Evolutionary conservation across 2,888 invertebrate species (phyloP).

Genomic region (Eurois occulta): DNA sequence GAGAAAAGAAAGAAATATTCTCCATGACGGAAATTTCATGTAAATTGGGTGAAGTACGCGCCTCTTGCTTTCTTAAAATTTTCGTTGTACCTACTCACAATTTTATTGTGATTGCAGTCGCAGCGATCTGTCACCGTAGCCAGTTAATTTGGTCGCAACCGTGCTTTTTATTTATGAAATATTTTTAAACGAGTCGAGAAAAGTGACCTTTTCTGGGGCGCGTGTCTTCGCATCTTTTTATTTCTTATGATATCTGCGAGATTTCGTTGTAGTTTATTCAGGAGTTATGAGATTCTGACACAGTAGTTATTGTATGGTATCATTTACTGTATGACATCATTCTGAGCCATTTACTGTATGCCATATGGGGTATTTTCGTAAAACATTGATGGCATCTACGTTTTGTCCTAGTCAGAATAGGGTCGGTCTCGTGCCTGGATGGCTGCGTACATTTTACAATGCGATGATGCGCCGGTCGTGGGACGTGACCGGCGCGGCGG

Average conservation of each 20-base stretch:
- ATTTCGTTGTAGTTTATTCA: neutral
- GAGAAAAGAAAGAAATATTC: slow-evolving; percentile 82
- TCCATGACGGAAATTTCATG: slow-evolving; percentile 86
- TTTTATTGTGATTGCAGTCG: slow-evolving; percentile 77
- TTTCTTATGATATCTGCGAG: neutral
- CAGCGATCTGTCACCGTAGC: slow-evolving; percentile 70
- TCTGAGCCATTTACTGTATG: neutral
- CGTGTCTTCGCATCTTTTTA: neutral
- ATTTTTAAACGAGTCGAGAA: slow-evolving; percentile 45
- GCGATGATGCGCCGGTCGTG: slow-evolving; percentile 67
- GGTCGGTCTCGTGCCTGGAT: slow-evolving; percentile 72
- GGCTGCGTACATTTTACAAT: slow-evolving; percentile 85
- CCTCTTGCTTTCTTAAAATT: slow-evolving; percentile 81
- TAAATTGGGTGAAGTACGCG: slow-evolving; percentile 84
- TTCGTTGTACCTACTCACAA: slow-evolving; percentile 74
- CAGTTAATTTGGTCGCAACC: slow-evolving; percentile 72
- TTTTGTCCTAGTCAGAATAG: slow-evolving; percentile 71
- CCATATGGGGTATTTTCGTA: neutral
- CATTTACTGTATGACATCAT: neutral
- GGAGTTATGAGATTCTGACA: neutral
- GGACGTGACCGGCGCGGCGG: slow-evolving; percentile 81
- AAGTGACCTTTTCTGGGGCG: slow-evolving; percentile 14
- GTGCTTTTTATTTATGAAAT: slow-evolving; percentile 53
- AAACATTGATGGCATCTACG: neutral
- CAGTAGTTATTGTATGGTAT: neutral